Conservation (phyloP, 2,113 vertebrate genomes). For the Tragelaphus scriptus region DNA sequence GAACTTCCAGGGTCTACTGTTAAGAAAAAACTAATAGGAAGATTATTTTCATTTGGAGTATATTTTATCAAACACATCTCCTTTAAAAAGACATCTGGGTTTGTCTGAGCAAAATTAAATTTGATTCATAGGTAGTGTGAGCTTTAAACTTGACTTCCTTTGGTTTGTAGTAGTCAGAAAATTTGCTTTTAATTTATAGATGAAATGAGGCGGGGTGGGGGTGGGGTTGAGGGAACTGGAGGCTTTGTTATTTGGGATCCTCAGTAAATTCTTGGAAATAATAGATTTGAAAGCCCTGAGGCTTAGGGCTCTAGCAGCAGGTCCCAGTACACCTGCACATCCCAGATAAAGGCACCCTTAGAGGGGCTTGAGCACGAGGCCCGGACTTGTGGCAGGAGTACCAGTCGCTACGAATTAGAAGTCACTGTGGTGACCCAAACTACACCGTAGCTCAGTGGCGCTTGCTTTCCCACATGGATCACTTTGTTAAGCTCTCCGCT, state of each 20-base stretch:
- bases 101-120: constrained; percentile 18
- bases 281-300: not conserved
- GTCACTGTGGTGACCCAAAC: not conserved
- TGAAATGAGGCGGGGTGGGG: not conserved
- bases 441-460: not conserved
- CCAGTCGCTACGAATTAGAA: not conserved
- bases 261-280: not conserved
- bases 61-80: constrained; percentile 33
- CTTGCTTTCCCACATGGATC: constrained; percentile 22
- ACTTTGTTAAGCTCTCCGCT: constrained; percentile 37
- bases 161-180: not conserved
- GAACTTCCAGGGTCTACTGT: not conserved
- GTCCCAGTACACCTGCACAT: not conserved
- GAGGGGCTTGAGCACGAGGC: not conserved
- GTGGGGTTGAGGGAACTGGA: not conserved
- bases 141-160: constrained; percentile 20
- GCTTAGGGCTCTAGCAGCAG: not conserved
- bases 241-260: not conserved
- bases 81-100: not conserved
- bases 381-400: not conserved
- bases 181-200: constrained; percentile 1
- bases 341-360: not conserved
- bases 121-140: not conserved
- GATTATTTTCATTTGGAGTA: not conserved
- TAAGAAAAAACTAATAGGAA: not conserved